phyloP scores from a whole-genome alignment of 2,797 vertebrate genomes.

The Scomberomorus guttatus region DNA sequence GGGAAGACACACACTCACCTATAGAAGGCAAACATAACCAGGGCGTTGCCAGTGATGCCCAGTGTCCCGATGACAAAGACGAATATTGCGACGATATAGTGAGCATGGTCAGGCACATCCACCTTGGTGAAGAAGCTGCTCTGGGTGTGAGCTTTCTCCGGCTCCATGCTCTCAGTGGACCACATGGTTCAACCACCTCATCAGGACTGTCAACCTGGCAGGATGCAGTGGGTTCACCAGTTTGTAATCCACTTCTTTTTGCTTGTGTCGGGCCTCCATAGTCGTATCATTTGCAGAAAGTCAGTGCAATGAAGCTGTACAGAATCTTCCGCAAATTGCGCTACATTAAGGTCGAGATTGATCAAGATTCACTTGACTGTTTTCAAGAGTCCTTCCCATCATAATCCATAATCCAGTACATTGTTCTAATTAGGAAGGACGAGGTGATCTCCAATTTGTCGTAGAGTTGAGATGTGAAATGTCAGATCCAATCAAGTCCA shows the following conservation, averaged over 20 bases:
- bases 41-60: conserved; percentile 81
- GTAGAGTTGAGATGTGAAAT: conserved; percentile 7
- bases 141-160: conserved; percentile 68
- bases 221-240: conserved; percentile 19
- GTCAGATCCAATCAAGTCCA: conserved; percentile 15
- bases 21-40: conserved; percentile 86
- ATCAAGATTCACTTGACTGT: not conserved
- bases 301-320: not conserved
- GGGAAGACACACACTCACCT: conserved; percentile 71
- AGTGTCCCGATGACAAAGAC: conserved; percentile 81
- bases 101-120: conserved; percentile 83
- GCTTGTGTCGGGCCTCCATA: conserved; percentile 43
- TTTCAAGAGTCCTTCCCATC: conserved; percentile 12
- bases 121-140: conserved; percentile 78
- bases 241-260: conserved; percentile 36
- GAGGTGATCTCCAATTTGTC: not conserved
- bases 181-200: conserved; percentile 69
- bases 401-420: not conserved
- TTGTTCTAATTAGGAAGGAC: not conserved
- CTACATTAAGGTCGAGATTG: not conserved
- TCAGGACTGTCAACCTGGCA: conserved; percentile 48
- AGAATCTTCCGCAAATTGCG: not conserved
- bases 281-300: conserved; percentile 22
- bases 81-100: conserved; percentile 82
- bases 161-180: conserved; percentile 81